Percentiles rank a stretch among this genome's conserved stretches.
Evolutionary conservation across 1,140 invertebrate species (phyloP).

Genomic region (Daktulosphaira vitifoliae): DNA sequence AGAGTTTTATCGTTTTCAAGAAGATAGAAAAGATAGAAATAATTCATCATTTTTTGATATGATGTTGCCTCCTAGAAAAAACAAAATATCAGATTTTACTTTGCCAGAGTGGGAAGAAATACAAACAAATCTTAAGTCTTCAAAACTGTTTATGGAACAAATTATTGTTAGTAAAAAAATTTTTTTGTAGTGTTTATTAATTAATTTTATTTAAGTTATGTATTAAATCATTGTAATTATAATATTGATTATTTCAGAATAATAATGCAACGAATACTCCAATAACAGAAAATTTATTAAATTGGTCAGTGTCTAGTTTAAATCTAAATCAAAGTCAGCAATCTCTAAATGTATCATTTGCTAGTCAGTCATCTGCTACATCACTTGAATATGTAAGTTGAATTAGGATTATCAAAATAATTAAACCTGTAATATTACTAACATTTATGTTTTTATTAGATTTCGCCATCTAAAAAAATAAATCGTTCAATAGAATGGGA

Average conservation of each 20-base stretch:
- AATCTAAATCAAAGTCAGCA: neutral
- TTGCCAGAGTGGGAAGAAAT: constrained; percentile 13
- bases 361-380: neutral
- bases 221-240: neutral
- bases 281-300: neutral
- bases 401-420: neutral
- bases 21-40: neutral
- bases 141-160: constrained; percentile 12
- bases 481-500: constrained; percentile 13
- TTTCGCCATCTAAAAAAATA: neutral
- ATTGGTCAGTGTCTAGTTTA: neutral
- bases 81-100: neutral
- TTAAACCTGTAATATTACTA: neutral
- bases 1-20: constrained; percentile 3
- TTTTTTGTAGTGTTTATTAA: neutral
- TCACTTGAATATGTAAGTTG: constrained; percentile 3
- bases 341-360: neutral
- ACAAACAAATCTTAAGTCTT: neutral
- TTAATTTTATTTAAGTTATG: neutral
- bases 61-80: neutral
- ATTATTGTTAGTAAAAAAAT: constrained; percentile 9
- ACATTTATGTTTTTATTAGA: neutral
- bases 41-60: neutral
- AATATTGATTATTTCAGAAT: constrained; percentile 3
- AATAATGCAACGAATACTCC: neutral